Base-by-base conservation (phyloP, 2,113 vertebrate genomes). In the Lophura nycthemera region DNA sequence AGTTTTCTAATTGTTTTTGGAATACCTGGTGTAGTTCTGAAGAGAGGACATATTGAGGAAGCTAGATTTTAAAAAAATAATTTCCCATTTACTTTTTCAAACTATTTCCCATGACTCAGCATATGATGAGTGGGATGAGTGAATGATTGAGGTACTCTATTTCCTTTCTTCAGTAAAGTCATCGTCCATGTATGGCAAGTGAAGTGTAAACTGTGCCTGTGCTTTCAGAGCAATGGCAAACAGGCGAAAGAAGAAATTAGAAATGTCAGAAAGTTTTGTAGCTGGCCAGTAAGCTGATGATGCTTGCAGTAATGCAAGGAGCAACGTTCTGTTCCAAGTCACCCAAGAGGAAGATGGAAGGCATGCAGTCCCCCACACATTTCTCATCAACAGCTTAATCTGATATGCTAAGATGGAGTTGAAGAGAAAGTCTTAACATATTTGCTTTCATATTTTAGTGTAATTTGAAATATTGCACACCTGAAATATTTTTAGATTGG, bases 281-380 rank as follows among this genome's bases (percentile, higher is more conserved):
- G 27, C 63, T 1, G 3, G 34, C 30, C 34, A 84, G 43, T 8
- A 56, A 78, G 25, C 14, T 60, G 64, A 63, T 67, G 12, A 13
- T 95, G 54, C 29, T 74, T 67, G 52, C 13, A 74, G 19, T 59
- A 63, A 40, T 60, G 5, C 29, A 60, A 38, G 32, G 66, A 60
- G 13, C 61, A 36, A 63, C 47, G 19, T 30, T 65, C 13, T 30
- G 20, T 88, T 71, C 19, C 50, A 32, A 80, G 34, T 72, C 40
- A 70, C 25, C 22, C 16, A 60, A 50, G 36, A 54, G 56, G 83
- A 80, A 43, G 48, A 48, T n/a, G 8, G 6, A 78, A 64, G 91
- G 27, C 47, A 50, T 18, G 16, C 15, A 59, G 0, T 52, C 18
- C 13, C 60, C 52, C 15, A 2, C 48, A 27, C 1, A 0, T 50